These are phyloP conservation scores for Lingula anatina DNA, from an alignment of 2,888 invertebrate species.

Conservation along the genomic window DNA sequence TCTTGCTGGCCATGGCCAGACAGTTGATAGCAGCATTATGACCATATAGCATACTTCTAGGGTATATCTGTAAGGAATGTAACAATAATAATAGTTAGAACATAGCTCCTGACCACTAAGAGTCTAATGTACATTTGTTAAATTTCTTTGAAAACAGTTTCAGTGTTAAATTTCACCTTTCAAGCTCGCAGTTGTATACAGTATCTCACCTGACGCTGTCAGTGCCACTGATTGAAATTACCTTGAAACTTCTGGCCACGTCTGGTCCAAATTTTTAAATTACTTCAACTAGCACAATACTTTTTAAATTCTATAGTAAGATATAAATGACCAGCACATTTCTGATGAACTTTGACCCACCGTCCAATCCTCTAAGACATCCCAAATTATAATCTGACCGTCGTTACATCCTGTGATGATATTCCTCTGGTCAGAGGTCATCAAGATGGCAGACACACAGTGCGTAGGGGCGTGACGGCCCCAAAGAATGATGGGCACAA, in stretches of 20 bases:
- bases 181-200: too few relatives aligned
- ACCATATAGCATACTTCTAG: conserved; percentile 86
- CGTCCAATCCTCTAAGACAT: conserved; percentile 57
- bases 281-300: too few relatives aligned
- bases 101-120: too few relatives aligned
- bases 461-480: conserved; percentile 94
- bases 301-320: too few relatives aligned
- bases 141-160: too few relatives aligned
- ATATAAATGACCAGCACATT: too few relatives aligned
- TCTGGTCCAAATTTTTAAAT: too few relatives aligned
- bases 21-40: conserved; percentile 83
- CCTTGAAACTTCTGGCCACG: too few relatives aligned
- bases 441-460: conserved; percentile 87
- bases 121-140: too few relatives aligned
- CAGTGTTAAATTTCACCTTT: too few relatives aligned
- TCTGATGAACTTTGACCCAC: conserved; percentile 20
- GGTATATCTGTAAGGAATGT: conserved; percentile 68
- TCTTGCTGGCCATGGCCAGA: conserved; percentile 70
- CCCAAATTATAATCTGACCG: conserved; percentile 97
- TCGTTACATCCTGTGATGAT: conserved; percentile 96
- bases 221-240: too few relatives aligned
- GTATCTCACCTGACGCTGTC: too few relatives aligned
- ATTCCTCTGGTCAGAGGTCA: conserved; percentile 86
- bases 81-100: conserved; percentile 1
- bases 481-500: conserved; percentile 97